phyloP scores from a whole-genome alignment of 1,140 invertebrate species.

The Bombus huntii region DNA sequence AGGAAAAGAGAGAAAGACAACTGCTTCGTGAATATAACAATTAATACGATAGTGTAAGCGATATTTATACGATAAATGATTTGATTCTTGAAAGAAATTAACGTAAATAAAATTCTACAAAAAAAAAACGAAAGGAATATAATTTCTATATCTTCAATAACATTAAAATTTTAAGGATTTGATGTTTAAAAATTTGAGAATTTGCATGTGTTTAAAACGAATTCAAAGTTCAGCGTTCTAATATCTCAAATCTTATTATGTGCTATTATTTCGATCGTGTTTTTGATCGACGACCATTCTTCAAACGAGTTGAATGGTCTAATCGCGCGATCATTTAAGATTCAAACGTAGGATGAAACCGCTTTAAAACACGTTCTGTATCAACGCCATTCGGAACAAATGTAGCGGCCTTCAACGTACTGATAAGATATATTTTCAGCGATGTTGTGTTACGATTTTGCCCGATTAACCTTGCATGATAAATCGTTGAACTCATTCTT shows the following conservation, averaged over 20 bases:
- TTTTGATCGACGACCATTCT: not conserved
- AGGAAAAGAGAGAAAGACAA: not conserved
- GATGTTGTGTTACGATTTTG: not conserved
- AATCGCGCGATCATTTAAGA: not conserved
- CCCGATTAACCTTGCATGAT: not conserved
- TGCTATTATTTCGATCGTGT: not conserved
- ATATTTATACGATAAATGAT: not conserved
- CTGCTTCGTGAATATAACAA: not conserved
- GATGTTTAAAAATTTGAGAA: not conserved
- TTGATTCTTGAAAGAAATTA: not conserved
- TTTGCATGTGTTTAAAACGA: too few species aligned
- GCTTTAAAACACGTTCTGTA: not conserved
- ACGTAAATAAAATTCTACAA: not conserved
- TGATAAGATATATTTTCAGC: conserved; percentile 19
- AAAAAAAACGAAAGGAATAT: not conserved
- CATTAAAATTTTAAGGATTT: too few species aligned
- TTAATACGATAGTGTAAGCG: too few species aligned
- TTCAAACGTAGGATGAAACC: not conserved
- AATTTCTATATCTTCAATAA: not conserved
- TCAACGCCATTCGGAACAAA: not conserved
- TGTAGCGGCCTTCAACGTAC: not conserved
- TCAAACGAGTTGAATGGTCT: conserved; percentile 3
- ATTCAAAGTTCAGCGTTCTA: too few species aligned
- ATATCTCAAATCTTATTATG: not conserved
- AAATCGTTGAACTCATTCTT: not conserved